Evolutionary conservation across 2,797 vertebrate genomes (phyloP).

Genomic region (Lagodon rhomboides): DNA sequence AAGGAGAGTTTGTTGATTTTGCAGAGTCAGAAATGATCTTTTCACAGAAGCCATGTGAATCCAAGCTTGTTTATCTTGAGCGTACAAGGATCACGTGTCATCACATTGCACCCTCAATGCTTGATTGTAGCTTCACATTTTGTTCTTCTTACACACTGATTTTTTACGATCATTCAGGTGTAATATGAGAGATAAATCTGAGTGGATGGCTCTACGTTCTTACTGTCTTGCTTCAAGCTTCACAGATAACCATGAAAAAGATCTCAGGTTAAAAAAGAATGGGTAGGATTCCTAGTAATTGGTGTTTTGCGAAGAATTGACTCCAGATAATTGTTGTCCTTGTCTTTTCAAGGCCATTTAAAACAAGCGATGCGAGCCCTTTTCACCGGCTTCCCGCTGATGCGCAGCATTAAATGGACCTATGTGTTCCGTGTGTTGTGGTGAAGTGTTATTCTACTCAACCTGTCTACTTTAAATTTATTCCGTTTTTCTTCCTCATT

Average conservation of each 20-base stretch:
- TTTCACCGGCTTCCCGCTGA: constrained; percentile 31
- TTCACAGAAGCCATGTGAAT: constrained; percentile 22
- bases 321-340: constrained; percentile 33
- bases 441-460: constrained; percentile 50
- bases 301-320: constrained; percentile 43
- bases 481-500: constrained; percentile 63
- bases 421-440: constrained; percentile 25
- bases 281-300: constrained; percentile 53
- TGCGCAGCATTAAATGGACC: constrained; percentile 37
- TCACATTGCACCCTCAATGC: constrained; percentile 25
- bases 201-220: constrained; percentile 4
- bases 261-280: constrained; percentile 28
- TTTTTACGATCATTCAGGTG: constrained; percentile 34
- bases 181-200: constrained; percentile 29
- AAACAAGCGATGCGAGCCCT: constrained; percentile 25
- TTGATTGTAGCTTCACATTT: constrained; percentile 24
- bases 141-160: constrained; percentile 10
- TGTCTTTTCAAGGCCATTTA: constrained; percentile 39
- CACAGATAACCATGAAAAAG: constrained; percentile 34
- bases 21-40: constrained; percentile 32
- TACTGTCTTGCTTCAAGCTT: constrained; percentile 23
- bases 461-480: constrained; percentile 61
- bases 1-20: constrained; percentile 40
- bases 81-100: constrained; percentile 6
- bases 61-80: constrained; percentile 42